Conservation (phyloP, 2,888 invertebrate species). For the Phragmatobia fuliginosa region DNA sequence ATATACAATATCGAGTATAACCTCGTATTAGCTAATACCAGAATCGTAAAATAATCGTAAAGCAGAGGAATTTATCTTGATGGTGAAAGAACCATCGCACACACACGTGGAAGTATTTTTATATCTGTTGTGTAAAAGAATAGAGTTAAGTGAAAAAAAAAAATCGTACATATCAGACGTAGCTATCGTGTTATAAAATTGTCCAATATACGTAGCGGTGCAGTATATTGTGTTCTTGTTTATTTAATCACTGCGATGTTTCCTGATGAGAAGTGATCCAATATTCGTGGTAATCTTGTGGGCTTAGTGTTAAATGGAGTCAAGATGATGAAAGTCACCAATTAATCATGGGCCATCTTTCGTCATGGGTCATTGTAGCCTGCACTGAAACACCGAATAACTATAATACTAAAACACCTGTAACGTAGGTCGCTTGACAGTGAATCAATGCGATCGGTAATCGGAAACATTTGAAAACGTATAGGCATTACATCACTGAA, state of each 20-base stretch:
- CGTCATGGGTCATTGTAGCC: not conserved
- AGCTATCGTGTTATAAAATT: not conserved
- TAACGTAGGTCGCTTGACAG: not conserved
- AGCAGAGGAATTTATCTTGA: slow-evolving; percentile 36
- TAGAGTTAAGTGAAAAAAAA: not conserved
- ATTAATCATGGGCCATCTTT: not conserved
- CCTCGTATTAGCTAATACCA: slow-evolving; percentile 40
- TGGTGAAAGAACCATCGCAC: slow-evolving; percentile 17
- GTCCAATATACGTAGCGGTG: not conserved
- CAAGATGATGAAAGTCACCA: not conserved
- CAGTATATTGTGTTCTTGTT: not conserved
- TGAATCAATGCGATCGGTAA: not conserved
- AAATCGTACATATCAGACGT: not conserved
- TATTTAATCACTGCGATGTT: not conserved
- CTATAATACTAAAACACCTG: not conserved
- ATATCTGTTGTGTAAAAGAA: slow-evolving; percentile 13
- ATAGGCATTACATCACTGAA: not conserved
- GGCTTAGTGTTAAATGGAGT: not conserved
- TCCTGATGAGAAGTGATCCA: not conserved
- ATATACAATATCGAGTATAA: slow-evolving; percentile 23
- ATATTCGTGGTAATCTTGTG: not conserved
- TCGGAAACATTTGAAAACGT: not conserved
- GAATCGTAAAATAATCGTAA: slow-evolving; percentile 47
- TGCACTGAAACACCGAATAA: not conserved
- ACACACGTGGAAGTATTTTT: slow-evolving; percentile 16